Conservation (phyloP, 35 echinoderm and acorn worm genomes). For the Strongylocentrotus purpuratus region DNA sequence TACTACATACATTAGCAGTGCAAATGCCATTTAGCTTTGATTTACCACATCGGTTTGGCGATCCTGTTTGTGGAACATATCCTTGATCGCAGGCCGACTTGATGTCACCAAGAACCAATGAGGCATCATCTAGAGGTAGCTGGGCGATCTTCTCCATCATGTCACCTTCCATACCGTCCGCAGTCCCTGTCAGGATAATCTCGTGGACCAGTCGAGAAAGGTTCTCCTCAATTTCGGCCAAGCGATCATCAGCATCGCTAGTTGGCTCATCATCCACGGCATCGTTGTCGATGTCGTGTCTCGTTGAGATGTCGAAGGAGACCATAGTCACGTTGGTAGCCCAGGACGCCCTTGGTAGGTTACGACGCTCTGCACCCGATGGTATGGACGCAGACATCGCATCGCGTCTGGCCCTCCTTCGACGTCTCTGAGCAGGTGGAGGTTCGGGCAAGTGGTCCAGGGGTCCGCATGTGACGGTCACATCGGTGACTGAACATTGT, state of each 20-base stretch:
- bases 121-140: background rate
- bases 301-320: background rate
- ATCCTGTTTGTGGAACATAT: background rate
- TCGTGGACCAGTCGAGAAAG: background rate
- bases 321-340: background rate
- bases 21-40: background rate
- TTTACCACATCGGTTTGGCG: background rate
- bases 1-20: background rate
- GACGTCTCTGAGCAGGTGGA: background rate
- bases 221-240: background rate
- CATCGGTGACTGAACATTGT: background rate
- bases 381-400: background rate
- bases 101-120: background rate
- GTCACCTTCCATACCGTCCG: background rate
- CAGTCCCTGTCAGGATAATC: background rate
- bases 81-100: background rate
- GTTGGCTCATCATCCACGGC: background rate
- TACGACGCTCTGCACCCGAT: background rate
- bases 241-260: background rate
- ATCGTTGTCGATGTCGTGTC: background rate
- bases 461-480: conserved; percentile 3
- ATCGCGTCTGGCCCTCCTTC: background rate
- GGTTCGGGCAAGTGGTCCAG: background rate
- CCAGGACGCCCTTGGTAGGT: background rate
- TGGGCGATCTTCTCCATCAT: background rate